Conservation (phyloP, 2,113 vertebrate species). For the Corvus cornix region DNA sequence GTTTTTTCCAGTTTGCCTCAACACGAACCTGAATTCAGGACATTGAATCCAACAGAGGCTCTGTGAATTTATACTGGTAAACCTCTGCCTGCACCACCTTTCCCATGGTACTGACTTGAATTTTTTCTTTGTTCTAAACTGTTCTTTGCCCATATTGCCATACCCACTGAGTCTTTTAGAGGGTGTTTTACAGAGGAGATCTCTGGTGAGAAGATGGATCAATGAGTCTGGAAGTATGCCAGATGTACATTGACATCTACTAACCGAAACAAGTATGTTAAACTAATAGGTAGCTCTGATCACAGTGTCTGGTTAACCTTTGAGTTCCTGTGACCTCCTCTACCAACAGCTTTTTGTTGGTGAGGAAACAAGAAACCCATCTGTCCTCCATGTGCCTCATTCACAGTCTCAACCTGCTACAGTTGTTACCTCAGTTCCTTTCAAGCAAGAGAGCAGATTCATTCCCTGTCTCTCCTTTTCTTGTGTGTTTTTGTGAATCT, state of each 20-base stretch:
- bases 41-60: background rate
- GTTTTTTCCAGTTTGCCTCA: background rate
- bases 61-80: background rate
- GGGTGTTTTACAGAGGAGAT: background rate
- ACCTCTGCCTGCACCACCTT: background rate
- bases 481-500: background rate
- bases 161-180: background rate
- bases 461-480: background rate
- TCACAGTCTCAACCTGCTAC: background rate
- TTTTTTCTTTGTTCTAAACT: background rate
- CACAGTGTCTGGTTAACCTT: background rate
- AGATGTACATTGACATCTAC: background rate
- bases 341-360: background rate
- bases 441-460: background rate
- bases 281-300: background rate
- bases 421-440: background rate
- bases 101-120: background rate
- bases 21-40: background rate
- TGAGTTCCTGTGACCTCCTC: background rate
- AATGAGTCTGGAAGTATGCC: background rate
- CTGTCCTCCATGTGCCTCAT: background rate
- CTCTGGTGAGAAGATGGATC: background rate
- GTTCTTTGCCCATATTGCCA: background rate
- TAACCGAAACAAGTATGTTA: background rate
- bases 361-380: background rate